Percentiles rank a stretch among this genome's conserved stretches.
Conservation (phyloP, 2,113 vertebrate species). For the Phrynosoma blainvillii region DNA sequence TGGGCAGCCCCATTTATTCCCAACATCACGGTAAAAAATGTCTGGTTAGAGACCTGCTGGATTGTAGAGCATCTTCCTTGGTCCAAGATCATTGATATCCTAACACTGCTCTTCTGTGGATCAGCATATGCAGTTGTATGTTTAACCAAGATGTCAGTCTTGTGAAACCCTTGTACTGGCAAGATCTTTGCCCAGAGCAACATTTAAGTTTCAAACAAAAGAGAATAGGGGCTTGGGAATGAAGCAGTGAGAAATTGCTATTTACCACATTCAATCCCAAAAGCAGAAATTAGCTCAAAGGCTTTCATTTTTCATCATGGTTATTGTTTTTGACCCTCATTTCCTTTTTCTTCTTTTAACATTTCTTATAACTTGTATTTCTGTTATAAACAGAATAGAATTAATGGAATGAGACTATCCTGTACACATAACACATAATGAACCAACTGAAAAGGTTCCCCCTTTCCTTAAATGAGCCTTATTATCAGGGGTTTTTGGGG, state of each 20-base stretch:
- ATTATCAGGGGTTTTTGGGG: no score
- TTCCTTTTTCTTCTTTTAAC: slow-evolving; percentile 16
- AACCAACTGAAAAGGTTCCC: not conserved
- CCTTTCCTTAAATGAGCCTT: no score
- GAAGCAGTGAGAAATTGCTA: slow-evolving; percentile 48
- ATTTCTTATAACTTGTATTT: slow-evolving; percentile 29
- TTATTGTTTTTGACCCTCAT: not conserved
- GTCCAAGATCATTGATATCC: not conserved
- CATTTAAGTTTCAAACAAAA: slow-evolving; percentile 33
- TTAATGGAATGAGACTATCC: not conserved
- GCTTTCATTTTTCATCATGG: slow-evolving; percentile 16
- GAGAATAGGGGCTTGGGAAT: slow-evolving; percentile 48
- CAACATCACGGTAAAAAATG: not conserved
- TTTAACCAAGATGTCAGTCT: not conserved
- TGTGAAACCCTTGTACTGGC: not conserved
- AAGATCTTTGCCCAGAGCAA: not conserved
- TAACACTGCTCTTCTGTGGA: not conserved
- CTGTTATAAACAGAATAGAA: slow-evolving; percentile 27
- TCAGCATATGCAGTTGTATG: not conserved
- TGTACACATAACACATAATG: not conserved
- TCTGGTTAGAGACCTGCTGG: not conserved
- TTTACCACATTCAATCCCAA: slow-evolving; percentile 31
- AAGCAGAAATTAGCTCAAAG: slow-evolving; percentile 40
- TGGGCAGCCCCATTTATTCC: no score
- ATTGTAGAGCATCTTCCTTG: not conserved